Base-by-base conservation (phyloP, 2,888 invertebrate genomes). In the Ariolimax columbianus region DNA sequence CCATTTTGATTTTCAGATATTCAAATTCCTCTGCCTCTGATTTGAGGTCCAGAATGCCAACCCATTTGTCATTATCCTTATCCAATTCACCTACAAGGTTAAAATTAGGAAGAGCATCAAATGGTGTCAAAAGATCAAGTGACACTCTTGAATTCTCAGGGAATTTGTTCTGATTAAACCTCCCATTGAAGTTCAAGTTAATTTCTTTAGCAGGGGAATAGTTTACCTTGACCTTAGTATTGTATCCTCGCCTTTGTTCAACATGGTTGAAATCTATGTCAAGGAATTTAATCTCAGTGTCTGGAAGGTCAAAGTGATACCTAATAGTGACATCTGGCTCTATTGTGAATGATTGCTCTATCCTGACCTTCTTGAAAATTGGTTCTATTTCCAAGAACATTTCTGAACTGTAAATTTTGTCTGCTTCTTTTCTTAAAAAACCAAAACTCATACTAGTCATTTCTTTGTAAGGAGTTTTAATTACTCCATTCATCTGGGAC, bases 91-190 rank as follows among this genome's bases (percentile, higher is more conserved):
- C 23, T 17, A 79, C 51, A 1, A 77, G n/a, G 30, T 68, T 38
- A 26, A 86, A 14, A 14, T 51, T 83, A 26, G 86, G 87, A 43
- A 87, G 51, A n/a, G 70, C 84, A 63, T 38, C 77, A 63, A 47
- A 77, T 26, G 87, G 86, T 0, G 87, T 87, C 68, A 77, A 59
- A 9, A 87, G 75, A 79, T 86, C 84, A 23, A 86, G n/a, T 3
- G 36, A 23, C 17, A 87, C 1, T 36, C 68, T 75, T 30, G 86
- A 47, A 17, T 83, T 82, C 36, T 68, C 73, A 36, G 82, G 82
- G 38, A 82, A 86, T 78, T 68, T 86, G 26, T 78, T 84, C 0
- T 33, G 30, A 33, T 70, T 72, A n/a, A 55, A 59, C 26, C 59
- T 77, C 0, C 63, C n/a, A 33, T 75, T 81, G 23, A 86, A 72